Conservation (phyloP, 2,113 vertebrate genomes). For the Atractosteus spatula region DNA sequence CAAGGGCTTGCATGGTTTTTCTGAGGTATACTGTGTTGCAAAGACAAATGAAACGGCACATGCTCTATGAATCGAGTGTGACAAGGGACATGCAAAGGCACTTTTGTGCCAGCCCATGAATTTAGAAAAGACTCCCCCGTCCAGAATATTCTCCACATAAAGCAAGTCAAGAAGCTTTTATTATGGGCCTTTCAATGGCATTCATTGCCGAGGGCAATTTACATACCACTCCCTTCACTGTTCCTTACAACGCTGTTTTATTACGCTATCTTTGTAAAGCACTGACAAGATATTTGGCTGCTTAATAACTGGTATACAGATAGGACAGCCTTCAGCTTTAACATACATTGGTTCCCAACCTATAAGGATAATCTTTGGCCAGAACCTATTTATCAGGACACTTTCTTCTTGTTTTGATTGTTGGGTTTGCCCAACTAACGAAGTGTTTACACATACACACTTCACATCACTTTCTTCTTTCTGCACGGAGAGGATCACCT, state of each 20-base stretch:
- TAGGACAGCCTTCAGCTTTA: conserved; percentile 8
- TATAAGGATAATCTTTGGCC: conserved; percentile 29
- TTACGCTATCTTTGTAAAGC: conserved; percentile 75
- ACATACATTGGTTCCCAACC: conserved; percentile 31
- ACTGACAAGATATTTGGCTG: conserved; percentile 68
- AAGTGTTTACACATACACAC: not conserved
- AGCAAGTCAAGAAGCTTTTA: conserved; percentile 13
- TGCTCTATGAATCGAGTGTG: not conserved
- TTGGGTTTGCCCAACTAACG: too few relatives aligned
- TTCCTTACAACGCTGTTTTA: conserved; percentile 30
- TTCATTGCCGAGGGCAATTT: not conserved
- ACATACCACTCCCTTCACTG: not conserved
- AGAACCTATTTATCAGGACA: conserved; percentile 17
- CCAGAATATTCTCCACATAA: too few relatives aligned
- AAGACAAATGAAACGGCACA: conserved; percentile 35
- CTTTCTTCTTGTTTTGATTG: not conserved
- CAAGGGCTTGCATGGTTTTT: conserved; percentile 62
- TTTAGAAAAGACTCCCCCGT: not conserved
- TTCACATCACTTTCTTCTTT: not conserved
- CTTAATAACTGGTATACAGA: conserved; percentile 20
- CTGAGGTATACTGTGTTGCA: conserved; percentile 74
- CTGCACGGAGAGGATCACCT: not conserved
- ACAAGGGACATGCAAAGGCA: conserved; percentile 25
- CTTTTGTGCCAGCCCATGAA: conserved; percentile 19
- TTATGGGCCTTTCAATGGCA: not conserved